A percentile compares a stretch with the other conserved stretches of the same genome.
Evolutionary conservation across 1,140 invertebrate species (phyloP).

Genomic region (Thalassaphorura encarpata): DNA sequence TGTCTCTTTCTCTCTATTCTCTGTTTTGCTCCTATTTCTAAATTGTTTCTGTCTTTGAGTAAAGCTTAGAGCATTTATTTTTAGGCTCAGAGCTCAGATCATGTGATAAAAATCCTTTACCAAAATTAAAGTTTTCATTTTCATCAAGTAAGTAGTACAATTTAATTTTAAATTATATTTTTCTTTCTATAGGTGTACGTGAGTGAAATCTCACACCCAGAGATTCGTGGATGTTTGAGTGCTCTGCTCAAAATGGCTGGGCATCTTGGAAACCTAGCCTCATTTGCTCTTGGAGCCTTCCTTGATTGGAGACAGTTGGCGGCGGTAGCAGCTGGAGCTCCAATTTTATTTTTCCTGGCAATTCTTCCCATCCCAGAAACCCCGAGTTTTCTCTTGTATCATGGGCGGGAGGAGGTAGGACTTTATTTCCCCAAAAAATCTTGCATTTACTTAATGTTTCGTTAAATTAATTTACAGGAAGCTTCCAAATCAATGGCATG

Average conservation of each 20-base stretch:
- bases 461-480: too few species aligned
- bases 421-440: too few species aligned
- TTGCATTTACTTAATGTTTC: too few species aligned
- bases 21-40: too few species aligned
- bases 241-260: conserved; percentile 64
- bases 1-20: too few species aligned
- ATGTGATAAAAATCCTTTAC: too few species aligned
- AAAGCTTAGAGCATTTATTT: too few species aligned
- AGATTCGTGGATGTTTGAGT: conserved; percentile 71
- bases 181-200: conserved; percentile 64
- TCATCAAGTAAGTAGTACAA: too few species aligned
- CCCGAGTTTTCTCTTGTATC: conserved; percentile 64
- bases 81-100: too few species aligned
- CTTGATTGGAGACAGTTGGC: conserved; percentile 71
- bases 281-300: conserved; percentile 67
- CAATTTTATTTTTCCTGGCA: conserved; percentile 40
- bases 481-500: conserved; percentile 63
- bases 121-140: too few species aligned
- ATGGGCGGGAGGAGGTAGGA: conserved; percentile 57
- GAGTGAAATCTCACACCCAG: conserved; percentile 76
- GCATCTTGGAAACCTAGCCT: conserved; percentile 71
- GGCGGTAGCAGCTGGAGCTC: conserved; percentile 59
- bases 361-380: conserved; percentile 61
- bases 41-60: too few species aligned
- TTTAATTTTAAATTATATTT: too few species aligned